Evolutionary conservation across 2,113 vertebrate genomes (phyloP), one percentile per base, ranked within the genome.

Genomic region (Clinocottus analis): DNA sequence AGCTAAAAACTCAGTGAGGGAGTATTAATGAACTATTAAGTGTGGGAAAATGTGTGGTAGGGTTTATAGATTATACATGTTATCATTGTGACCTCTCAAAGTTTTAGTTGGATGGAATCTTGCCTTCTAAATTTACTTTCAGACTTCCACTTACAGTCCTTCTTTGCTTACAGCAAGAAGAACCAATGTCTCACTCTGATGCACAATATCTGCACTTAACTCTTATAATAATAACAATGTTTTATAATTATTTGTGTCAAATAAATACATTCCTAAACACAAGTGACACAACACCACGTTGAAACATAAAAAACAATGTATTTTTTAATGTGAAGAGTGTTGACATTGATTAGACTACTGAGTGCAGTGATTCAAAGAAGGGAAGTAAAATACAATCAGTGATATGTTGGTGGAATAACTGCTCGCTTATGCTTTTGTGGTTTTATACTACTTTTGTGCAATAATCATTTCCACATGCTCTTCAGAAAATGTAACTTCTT

Each of bases 251-350:
- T 64, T 31, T 59, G 33, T 25, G 12, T 66, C 43, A 71, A 64
- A 55, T 63, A 71, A 64, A 55, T 63, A 8, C 37, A 12, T 45
- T n/a, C 0, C 19, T 64, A 17, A 33, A 75, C 10, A 75, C 77
- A 84, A 64, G 25, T 41, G 51, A 79, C 23, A 49, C 19, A 47
- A 71, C 33, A 71, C 61, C 29, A 1, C 13, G 71, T 19, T 75
- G 58, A 78, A 81, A 79, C 80, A 71, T 76, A 68, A 76, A 82
- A 74, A 82, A 75, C 14, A 39, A 49, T 29, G 74, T 80, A 82
- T 85, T 87, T 81, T n/a, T 1, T 43, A 61, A 71, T 70, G 7
- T 68, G n/a, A 45, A 55, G 9, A 49, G 35, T 31, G 41, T 41
- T 71, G 43, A 61, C 49, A 73, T 58, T 58, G 47, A 17, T 83